Conservation (phyloP, 2,797 vertebrate species). For the Staurois parvus region DNA sequence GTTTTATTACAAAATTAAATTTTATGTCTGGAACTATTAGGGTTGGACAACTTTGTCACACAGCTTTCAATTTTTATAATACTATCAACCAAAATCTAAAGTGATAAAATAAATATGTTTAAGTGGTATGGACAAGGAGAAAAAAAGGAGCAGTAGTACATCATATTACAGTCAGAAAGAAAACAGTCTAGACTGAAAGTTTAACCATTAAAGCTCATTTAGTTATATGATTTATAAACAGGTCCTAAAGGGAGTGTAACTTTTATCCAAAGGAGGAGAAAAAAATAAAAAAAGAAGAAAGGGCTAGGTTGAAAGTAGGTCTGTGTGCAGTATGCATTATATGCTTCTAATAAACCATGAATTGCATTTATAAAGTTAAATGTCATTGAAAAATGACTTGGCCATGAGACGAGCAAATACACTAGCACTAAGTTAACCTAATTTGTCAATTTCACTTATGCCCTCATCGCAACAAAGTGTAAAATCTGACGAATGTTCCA, state of each 20-base stretch:
- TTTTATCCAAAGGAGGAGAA: background rate
- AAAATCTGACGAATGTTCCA: constrained; percentile 66
- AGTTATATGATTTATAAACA: constrained; percentile 2
- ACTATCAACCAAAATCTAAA: background rate
- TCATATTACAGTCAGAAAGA: constrained; percentile 17
- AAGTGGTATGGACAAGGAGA: background rate
- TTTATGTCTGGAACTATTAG: constrained; percentile 25
- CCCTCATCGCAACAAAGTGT: constrained; percentile 67
- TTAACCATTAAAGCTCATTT: background rate
- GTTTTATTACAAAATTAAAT: constrained; percentile 36
- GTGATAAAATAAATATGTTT: constrained; percentile 20
- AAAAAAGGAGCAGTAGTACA: constrained; percentile 8
- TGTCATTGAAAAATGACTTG: constrained; percentile 83
- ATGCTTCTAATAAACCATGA: constrained; percentile 73
- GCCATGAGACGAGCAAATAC: constrained; percentile 81
- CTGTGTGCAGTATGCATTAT: constrained; percentile 72
- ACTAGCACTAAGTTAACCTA: constrained; percentile 83
- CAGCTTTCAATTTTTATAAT: constrained; percentile 30
- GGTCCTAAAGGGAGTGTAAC: no score
- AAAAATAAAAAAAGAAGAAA: constrained; percentile 60
- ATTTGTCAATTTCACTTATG: constrained; percentile 80
- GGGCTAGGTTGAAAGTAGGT: constrained; percentile 75
- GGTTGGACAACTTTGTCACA: constrained; percentile 34
- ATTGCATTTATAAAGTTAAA: constrained; percentile 79
- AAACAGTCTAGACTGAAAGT: constrained; percentile 60